Evolutionary conservation across 2,113 vertebrate genomes (phyloP).

Genomic region (Stercorarius parasiticus): DNA sequence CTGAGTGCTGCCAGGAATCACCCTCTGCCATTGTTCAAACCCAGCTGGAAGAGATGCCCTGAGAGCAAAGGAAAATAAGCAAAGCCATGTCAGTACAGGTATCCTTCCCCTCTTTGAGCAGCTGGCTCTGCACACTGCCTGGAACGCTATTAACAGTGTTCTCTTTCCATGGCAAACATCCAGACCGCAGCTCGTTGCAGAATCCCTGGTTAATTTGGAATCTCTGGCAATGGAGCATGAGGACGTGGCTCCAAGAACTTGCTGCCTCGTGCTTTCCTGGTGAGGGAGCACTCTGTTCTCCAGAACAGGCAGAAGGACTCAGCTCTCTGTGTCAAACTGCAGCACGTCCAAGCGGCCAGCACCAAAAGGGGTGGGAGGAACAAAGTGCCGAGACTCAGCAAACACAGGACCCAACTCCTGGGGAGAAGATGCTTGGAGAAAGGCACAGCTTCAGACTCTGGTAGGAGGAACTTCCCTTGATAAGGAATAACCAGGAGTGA

Average conservation of each 20-base stretch:
- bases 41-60: conserved; percentile 22
- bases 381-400: neutral
- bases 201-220: neutral
- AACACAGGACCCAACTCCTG: neutral
- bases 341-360: neutral
- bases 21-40: neutral
- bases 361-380: neutral
- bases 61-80: neutral
- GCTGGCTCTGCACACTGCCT: neutral
- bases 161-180: neutral
- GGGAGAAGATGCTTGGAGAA: neutral
- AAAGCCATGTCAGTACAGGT: neutral
- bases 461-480: neutral
- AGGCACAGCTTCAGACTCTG: neutral
- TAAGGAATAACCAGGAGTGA: neutral
- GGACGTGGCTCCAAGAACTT: neutral
- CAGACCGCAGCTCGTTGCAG: neutral
- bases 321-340: neutral
- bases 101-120: neutral
- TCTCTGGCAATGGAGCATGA: neutral
- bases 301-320: neutral
- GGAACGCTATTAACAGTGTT: neutral
- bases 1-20: neutral
- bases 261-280: neutral
- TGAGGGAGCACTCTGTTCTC: neutral